phyloP scores from a whole-genome alignment of 2,113 vertebrate species.

The Cephalophus harveyi region DNA sequence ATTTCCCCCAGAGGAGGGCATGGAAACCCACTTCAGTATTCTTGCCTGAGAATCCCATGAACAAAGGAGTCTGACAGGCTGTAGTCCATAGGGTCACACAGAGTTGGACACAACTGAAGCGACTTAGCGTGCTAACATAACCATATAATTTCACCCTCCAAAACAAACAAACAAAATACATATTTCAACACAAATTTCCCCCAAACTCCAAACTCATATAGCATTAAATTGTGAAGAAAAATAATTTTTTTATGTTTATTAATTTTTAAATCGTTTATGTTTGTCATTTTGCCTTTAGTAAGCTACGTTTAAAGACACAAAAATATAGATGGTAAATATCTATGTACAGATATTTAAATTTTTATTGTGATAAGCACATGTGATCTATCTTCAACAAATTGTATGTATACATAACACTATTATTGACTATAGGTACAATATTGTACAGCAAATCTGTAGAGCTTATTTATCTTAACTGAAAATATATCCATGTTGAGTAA shows the following conservation, averaged over 20 bases:
- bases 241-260: not conserved
- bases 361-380: not conserved
- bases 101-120: not conserved
- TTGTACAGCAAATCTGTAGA: not conserved
- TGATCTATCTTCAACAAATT: not conserved
- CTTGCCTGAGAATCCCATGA: not conserved
- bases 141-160: not conserved
- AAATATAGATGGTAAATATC: not conserved
- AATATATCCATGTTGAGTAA: not conserved
- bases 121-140: not conserved
- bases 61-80: not conserved
- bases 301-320: not conserved
- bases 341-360: not conserved
- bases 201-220: not conserved
- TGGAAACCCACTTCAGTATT: not conserved
- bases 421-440: not conserved
- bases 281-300: not conserved
- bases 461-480: not conserved
- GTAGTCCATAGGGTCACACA: not conserved
- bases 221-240: not conserved
- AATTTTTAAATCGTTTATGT: not conserved
- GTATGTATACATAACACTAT: not conserved
- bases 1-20: not conserved
- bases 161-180: not conserved
- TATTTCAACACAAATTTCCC: not conserved